Evolutionary conservation across 2,888 invertebrate species (phyloP).

Genomic region (Agonopterix subpropinquella): DNA sequence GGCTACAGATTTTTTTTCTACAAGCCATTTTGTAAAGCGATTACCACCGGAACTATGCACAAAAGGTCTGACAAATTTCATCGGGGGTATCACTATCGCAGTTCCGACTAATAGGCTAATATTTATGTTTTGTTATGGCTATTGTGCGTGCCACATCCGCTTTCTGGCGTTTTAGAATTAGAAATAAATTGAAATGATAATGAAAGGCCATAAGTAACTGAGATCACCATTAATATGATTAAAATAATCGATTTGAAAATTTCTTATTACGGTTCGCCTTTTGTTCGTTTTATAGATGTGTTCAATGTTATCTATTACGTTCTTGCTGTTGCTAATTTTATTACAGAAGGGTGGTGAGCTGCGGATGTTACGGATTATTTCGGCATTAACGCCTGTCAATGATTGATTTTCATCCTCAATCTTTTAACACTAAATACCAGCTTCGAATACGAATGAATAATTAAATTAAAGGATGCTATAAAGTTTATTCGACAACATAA

Average conservation of each 20-base stretch:
- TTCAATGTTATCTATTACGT: constrained; percentile 44
- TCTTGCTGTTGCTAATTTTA: constrained; percentile 56
- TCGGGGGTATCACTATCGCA: constrained; percentile 62
- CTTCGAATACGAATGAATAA: not conserved
- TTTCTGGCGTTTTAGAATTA: constrained; percentile 25
- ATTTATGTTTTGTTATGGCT: constrained; percentile 60
- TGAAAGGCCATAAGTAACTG: not conserved
- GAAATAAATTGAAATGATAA: constrained; percentile 4
- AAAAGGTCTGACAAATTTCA: constrained; percentile 60
- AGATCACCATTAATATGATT: not conserved
- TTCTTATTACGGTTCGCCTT: not conserved
- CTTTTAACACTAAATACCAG: not conserved
- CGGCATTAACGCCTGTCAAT: constrained; percentile 45
- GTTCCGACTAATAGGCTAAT: constrained; percentile 68
- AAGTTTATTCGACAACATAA: not conserved
- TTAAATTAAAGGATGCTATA: not conserved
- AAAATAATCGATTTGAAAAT: not conserved
- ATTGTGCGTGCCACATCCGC: constrained; percentile 55
- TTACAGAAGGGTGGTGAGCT: constrained; percentile 32
- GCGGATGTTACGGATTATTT: constrained; percentile 58
- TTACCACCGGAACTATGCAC: constrained; percentile 66
- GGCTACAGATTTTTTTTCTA: constrained; percentile 39
- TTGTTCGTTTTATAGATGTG: constrained; percentile 7
- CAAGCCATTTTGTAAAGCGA: constrained; percentile 47
- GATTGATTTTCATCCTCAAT: constrained; percentile 18